Evolutionary conservation across 2,113 vertebrate species (phyloP).

Genomic region (Callospermophilus lateralis): DNA sequence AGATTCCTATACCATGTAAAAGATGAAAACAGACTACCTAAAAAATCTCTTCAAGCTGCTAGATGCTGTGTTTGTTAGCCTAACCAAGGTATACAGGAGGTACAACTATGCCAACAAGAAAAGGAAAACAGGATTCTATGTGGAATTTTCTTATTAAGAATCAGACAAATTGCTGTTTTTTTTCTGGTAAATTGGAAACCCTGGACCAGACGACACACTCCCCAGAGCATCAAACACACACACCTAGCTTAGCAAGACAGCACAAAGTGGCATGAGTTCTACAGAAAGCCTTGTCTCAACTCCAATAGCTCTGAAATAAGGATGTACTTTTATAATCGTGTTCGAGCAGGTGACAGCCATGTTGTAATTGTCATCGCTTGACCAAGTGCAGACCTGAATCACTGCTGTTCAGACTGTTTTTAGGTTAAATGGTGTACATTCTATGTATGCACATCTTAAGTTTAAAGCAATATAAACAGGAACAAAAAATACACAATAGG

Average conservation of each 20-base stretch:
- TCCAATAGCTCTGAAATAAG: not conserved
- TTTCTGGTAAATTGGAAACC: not conserved
- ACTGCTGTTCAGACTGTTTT: not conserved
- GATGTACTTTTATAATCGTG: not conserved
- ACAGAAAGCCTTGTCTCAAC: not conserved
- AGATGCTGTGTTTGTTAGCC: not conserved
- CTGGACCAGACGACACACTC: not conserved
- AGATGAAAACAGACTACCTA: not conserved
- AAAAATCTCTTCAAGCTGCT: not conserved
- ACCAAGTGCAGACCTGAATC: not conserved
- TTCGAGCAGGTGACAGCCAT: not conserved
- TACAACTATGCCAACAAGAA: not conserved
- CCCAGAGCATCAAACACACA: not conserved
- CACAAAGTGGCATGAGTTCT: no score
- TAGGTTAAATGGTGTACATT: not conserved
- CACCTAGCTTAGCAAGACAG: not conserved
- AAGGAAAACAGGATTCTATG: not conserved
- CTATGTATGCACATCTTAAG: not conserved
- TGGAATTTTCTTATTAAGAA: constrained; percentile 16
- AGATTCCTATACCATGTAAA: not conserved
- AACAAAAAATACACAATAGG: not conserved
- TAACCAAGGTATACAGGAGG: not conserved
- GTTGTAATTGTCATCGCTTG: not conserved
- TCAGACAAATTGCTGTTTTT: not conserved
- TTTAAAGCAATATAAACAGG: not conserved